Evolutionary conservation across 2,797 vertebrate genomes (phyloP).

Genomic region (Xerus rutilus): DNA sequence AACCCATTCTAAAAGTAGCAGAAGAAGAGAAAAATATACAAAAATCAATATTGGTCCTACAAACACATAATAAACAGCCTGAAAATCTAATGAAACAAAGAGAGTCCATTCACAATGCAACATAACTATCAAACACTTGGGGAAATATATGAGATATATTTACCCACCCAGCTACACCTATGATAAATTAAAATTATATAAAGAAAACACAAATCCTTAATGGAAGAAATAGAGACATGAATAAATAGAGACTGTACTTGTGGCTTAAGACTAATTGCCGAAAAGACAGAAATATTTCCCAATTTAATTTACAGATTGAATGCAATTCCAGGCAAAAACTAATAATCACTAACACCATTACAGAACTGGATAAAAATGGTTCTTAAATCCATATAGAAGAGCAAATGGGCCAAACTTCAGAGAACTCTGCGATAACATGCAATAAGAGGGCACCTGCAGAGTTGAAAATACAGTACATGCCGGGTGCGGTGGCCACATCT

Average conservation of each 20-base stretch:
- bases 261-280: background rate
- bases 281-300: background rate
- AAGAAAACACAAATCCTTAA: conserved; percentile 6
- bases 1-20: background rate
- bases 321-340: background rate
- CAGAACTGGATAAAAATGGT: conserved; percentile 52
- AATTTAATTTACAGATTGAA: conserved; percentile 16
- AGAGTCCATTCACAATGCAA: background rate
- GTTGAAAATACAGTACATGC: background rate
- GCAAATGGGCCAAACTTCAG: background rate
- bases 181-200: background rate
- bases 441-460: background rate
- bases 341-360: conserved; percentile 29
- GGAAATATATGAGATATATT: background rate
- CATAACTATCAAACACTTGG: background rate
- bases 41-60: background rate
- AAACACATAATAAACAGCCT: conserved; percentile 43
- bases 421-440: background rate
- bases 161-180: background rate
- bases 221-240: background rate
- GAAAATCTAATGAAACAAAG: background rate
- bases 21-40: conserved; percentile 34
- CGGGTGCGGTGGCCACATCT: too few relatives aligned
- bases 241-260: background rate
- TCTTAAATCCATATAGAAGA: conserved; percentile 1